Base-by-base conservation (phyloP, 2,888 invertebrate species). In the Phortica okadai region DNA sequence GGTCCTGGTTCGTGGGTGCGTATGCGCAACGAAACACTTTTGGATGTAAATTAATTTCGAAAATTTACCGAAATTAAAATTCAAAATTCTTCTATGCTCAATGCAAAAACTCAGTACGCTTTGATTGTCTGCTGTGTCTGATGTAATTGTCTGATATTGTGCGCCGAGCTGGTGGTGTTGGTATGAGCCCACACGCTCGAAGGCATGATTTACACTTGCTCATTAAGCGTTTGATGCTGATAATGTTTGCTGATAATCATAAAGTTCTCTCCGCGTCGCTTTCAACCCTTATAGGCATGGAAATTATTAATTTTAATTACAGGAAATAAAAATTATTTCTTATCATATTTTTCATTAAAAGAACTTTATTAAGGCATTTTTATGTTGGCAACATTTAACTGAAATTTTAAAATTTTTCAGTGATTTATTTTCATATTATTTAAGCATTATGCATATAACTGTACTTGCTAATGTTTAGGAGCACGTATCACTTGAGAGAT, bases 231-330 rank as follows among this genome's bases (percentile, higher is more conserved):
- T 76, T 78, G 77, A 75, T 79, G 82, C 77, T 82, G 82, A 85
- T 86, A 88, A 81, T 79, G 76, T 73, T 80, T 82, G 56, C 70
- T 81, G 73, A 79, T 77, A 74, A 77, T 74, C 78, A 82, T 76
- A 77, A 78, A 81, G 78, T 78, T 16, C 62, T 50, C 21, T 21
- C 21, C 21, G 62, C 25, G 62, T 8, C 16, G 4, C 4, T 33
- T 56, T 56, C 11, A 50, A 50, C 10, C 50, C 8, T 14, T 50
- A 3, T 16, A 72, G 25, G 21, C 10, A 25, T 66, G 21, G 42
- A 42, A 89, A 88, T 90, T 90, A 89, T 89, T 89, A 89, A 90
- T 89, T 90, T 90, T 87, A 89, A 89, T 90, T 86, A 84, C 81
- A 79, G 67, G 76, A 75, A 79, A 83, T 83, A 81, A 81, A 80